A percentile compares a stretch with the other conserved stretches of the same genome.
phyloP scores from a whole-genome alignment of 2,888 invertebrate genomes.

The Blomia tropicalis region DNA sequence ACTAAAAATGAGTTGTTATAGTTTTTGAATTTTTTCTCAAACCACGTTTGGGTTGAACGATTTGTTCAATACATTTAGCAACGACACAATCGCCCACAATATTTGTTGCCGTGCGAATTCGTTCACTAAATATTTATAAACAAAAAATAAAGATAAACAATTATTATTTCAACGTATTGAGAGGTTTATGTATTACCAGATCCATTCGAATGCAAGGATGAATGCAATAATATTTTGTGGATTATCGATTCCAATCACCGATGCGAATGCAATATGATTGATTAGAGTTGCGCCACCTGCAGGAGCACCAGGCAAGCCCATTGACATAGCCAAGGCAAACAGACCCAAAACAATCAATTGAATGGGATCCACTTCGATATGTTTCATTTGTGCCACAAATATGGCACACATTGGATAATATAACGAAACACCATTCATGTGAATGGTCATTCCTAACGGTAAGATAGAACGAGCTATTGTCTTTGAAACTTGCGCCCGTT shows the following conservation, averaged over 20 bases:
- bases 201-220: conserved; percentile 18
- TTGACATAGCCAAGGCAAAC: conserved; percentile 11
- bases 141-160: neutral
- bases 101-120: conserved; percentile 12
- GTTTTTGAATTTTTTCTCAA: too few relatives aligned
- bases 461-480: conserved; percentile 11
- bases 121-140: conserved; percentile 8
- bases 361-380: neutral
- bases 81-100: conserved; percentile 15
- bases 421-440: conserved; percentile 20
- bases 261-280: neutral
- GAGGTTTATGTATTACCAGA: conserved; percentile 4
- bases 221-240: conserved; percentile 16
- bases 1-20: too few relatives aligned
- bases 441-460: conserved; percentile 22
- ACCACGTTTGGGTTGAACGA: too few relatives aligned
- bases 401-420: conserved; percentile 13
- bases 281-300: neutral
- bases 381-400: conserved; percentile 23
- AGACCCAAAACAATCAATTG: neutral
- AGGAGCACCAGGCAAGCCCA: conserved; percentile 17
- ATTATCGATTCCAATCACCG: conserved; percentile 16
- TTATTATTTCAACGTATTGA: neutral
- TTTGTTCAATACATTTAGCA: conserved; percentile 12
- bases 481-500: neutral